Evolutionary conservation across 2,113 vertebrate species (phyloP), one percentile per base, ranked within the genome.

Genomic region (Thomomys bottae): DNA sequence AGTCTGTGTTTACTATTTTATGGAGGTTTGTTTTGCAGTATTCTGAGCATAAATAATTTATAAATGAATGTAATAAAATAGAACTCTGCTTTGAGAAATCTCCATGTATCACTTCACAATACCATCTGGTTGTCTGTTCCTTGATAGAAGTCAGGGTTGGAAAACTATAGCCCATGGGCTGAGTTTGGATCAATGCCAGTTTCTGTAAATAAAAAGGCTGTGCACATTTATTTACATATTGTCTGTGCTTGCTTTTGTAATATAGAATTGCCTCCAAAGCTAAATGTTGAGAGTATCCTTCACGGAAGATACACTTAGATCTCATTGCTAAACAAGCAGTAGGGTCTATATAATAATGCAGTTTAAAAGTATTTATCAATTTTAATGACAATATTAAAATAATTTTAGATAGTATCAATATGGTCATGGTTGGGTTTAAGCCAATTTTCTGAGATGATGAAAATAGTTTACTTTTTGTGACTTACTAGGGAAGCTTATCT

Each of bases 41-140:
- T 81, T 92, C n/a, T 92, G 34, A 93, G 11, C 42, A 82, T 85
- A 68, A 90, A 21, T 75, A 61, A 67, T 84, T 91, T 92, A 80
- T 80, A 95, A 89, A 21, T 85, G 23, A 6, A 24, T 57, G 36
- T 88, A 70, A 68, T 81, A 59, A 93, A 87, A 57, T 73, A 63
- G 71, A 87, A 26, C 36, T 26, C 26, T 21, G 26, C 21, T 87
- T 93, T 91, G 59, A 61, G 36, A 75, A 12, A 28, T 54, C 23
- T 10, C 8, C n/a, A 30, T 36, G 24, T 34, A 26, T 91, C 57
- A 84, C 34, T 82, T 70, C 75, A 49, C 5, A 59, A 9, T 90
- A 32, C 36, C 76, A 71, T 89, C 80, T 80, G 66, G 32, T 75
- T 83, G 24, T 32, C 34, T 84, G 5, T 26, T 36, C 15, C 26